These are phyloP conservation scores for Aphis craccivora DNA, from an alignment of 1,140 invertebrate species.

Conservation along the genomic window DNA sequence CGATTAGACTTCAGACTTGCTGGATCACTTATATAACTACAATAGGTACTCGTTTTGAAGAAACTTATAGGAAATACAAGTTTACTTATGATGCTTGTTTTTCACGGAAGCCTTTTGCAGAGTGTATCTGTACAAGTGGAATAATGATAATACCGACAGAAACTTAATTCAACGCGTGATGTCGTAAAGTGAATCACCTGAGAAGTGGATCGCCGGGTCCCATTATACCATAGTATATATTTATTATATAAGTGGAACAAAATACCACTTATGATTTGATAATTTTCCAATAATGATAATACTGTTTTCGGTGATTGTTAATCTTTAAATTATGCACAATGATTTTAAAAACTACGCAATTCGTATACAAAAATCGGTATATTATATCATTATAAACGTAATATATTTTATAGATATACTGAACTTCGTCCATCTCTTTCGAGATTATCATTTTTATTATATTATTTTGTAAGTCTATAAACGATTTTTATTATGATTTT, in stretches of 20 bases:
- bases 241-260: background rate
- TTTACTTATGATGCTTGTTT: background rate
- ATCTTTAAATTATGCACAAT: background rate
- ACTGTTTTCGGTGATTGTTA: constrained; percentile 5
- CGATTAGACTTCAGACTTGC: background rate
- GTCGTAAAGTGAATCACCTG: background rate
- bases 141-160: background rate
- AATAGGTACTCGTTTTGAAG: background rate
- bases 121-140: background rate
- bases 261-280: background rate
- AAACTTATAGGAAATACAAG: background rate
- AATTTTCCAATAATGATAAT: background rate
- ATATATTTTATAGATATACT: background rate
- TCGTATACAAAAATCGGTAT: background rate
- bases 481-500: background rate
- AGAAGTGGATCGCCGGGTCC: background rate
- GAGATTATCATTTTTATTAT: constrained; percentile 10
- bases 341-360: background rate
- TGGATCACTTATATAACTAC: too few relatives aligned
- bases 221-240: background rate
- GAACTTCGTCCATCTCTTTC: background rate
- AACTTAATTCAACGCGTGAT: background rate
- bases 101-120: background rate
- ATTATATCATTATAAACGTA: background rate
- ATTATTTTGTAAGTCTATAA: background rate